These are phyloP conservation scores for Caenorhabditis remanei DNA, from an alignment of 1,140 invertebrate genomes.

Conservation along the genomic window DNA sequence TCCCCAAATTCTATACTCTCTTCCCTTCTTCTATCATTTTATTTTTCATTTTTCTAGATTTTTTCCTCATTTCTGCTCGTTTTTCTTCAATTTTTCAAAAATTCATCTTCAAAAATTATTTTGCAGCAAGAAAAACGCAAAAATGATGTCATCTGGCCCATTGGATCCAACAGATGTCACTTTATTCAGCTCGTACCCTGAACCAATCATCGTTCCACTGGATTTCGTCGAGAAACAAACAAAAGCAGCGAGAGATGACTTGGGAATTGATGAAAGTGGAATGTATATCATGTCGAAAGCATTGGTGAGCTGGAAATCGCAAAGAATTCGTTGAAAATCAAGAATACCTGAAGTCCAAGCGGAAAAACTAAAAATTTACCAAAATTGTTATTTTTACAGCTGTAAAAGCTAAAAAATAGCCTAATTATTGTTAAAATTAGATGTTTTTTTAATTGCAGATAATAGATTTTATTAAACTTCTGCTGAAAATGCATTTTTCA, in stretches of 20 bases:
- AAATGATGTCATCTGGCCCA: constrained; percentile 25
- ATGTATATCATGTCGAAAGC: constrained; percentile 44
- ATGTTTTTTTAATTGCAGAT: background rate
- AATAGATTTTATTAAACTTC: too few species aligned
- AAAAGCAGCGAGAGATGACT: background rate
- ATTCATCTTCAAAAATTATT: background rate
- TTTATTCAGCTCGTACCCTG: background rate
- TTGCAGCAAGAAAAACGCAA: background rate
- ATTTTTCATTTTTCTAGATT: background rate
- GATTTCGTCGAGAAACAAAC: constrained; percentile 15
- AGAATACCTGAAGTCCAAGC: background rate
- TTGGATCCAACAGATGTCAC: background rate
- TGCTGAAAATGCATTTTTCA: background rate
- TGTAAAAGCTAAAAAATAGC: too few species aligned
- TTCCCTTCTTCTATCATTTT: background rate
- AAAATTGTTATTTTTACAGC: background rate
- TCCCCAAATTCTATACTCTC: background rate
- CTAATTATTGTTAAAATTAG: background rate
- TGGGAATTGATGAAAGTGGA: constrained; percentile 22
- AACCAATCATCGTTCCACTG: background rate
- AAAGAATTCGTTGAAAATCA: background rate
- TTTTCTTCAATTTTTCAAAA: background rate
- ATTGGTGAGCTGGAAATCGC: background rate
- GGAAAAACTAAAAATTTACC: background rate
- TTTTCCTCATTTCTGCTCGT: background rate